phyloP scores from a whole-genome alignment of 2,113 vertebrate species.

The Danio rerio region GRCz12tu NC_133177.1:31439501-31440000 shows the following conservation, averaged over 20 bases:
- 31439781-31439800: slow-evolving; percentile 42
- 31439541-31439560: slow-evolving; percentile 9
- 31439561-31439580: slow-evolving; percentile 49
- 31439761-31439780: slow-evolving; percentile 64
- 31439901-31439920: slow-evolving; percentile 33
- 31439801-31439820: slow-evolving; percentile 58
- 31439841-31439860: slow-evolving; percentile 8
- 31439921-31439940: slow-evolving; percentile 33
- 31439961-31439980: slow-evolving; percentile 43
- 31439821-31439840: slow-evolving; percentile 56
- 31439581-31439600: slow-evolving; percentile 55
- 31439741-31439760: slow-evolving; percentile 45
- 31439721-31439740: slow-evolving; percentile 42
- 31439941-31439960: slow-evolving; percentile 26
- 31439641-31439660: slow-evolving; percentile 23
- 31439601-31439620: slow-evolving; percentile 32
- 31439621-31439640: slow-evolving; percentile 36
- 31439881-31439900: slow-evolving; percentile 27
- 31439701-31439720: slow-evolving; percentile 49
- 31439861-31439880: slow-evolving; percentile 6
- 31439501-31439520: slow-evolving; percentile 53
- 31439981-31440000: slow-evolving; percentile 53
- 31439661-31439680: neutral
- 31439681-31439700: slow-evolving; percentile 7
- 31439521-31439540: slow-evolving; percentile 37